These are phyloP conservation scores for Trematocara variabile DNA, from an alignment of 2,113 vertebrate species.

Conservation along the genomic window DNA sequence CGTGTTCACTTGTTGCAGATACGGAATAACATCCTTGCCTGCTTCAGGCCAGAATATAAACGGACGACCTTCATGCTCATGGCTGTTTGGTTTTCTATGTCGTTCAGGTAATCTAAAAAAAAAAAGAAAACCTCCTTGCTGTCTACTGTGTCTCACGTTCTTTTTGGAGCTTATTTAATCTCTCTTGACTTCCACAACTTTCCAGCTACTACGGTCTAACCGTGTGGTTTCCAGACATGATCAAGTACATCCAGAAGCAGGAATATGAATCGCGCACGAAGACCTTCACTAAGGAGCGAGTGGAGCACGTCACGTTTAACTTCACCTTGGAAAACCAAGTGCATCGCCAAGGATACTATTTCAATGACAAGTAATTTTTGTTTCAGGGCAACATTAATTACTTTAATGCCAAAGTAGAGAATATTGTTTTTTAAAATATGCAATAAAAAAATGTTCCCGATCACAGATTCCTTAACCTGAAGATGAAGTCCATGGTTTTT, in stretches of 20 bases:
- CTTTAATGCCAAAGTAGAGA: not conserved
- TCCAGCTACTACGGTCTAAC: constrained; percentile 94
- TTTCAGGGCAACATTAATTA: not conserved
- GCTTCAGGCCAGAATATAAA: constrained; percentile 86
- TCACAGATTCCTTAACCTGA: constrained; percentile 88
- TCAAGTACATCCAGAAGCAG: constrained; percentile 92
- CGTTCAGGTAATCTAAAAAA: constrained; percentile 84
- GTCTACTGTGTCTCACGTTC: accelerated
- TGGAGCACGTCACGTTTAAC: constrained; percentile 93
- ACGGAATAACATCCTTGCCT: constrained; percentile 85
- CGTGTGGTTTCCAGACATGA: constrained; percentile 98
- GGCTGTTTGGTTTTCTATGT: constrained; percentile 98
- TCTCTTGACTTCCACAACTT: not conserved
- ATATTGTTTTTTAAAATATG: not conserved
- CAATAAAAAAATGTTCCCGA: not conserved
- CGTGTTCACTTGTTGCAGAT: constrained; percentile 69
- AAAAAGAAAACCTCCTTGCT: not conserved
- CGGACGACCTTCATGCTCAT: constrained; percentile 94
- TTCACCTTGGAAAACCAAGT: constrained; percentile 98
- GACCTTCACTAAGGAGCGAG: constrained; percentile 82
- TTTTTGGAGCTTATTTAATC: not conserved
- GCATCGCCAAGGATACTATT: constrained; percentile 87
- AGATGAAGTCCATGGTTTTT: constrained; percentile 95
- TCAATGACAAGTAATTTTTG: constrained; percentile 87
- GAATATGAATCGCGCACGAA: constrained; percentile 89